These are phyloP conservation scores for Diabrotica undecimpunctata DNA, from an alignment of 1,140 invertebrate genomes.

Conservation along the genomic window DNA sequence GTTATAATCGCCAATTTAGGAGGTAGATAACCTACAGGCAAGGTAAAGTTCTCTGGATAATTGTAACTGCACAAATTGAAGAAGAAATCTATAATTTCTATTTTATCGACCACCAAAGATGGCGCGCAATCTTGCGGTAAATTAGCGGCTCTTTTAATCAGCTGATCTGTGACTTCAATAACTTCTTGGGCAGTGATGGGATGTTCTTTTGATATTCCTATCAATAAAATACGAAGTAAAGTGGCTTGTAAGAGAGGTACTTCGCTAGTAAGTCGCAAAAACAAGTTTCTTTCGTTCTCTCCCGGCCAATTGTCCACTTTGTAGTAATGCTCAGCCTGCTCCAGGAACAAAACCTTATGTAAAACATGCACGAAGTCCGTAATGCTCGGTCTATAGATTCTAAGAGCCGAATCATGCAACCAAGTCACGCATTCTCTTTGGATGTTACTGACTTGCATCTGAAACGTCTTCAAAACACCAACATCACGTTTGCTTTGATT, in stretches of 20 bases:
- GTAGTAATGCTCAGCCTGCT: conserved; percentile 81
- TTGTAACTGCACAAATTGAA: conserved; percentile 88
- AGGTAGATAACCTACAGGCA: conserved; percentile 80
- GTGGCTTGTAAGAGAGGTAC: conserved; percentile 83
- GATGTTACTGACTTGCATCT: conserved; percentile 62
- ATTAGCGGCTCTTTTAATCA: conserved; percentile 78
- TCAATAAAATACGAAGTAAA: conserved; percentile 73
- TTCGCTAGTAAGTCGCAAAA: conserved; percentile 81
- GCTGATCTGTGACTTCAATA: conserved; percentile 79
- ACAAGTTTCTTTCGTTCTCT: conserved; percentile 75
- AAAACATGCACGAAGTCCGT: conserved; percentile 75
- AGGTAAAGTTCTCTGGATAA: conserved; percentile 86
- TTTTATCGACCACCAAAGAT: conserved; percentile 71
- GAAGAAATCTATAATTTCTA: conserved; percentile 84
- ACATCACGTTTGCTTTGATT: conserved; percentile 56
- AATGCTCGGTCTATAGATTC: conserved; percentile 67
- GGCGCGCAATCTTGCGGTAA: conserved; percentile 64
- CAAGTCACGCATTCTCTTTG: conserved; percentile 80
- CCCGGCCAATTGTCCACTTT: conserved; percentile 92
- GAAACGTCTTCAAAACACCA: conserved; percentile 44
- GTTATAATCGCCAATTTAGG: conserved; percentile 87
- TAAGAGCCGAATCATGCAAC: conserved; percentile 76
- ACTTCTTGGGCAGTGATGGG: conserved; percentile 76
- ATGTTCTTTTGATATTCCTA: conserved; percentile 83
- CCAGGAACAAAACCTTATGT: conserved; percentile 84